Percentiles rank a stretch among this genome's conserved stretches.
These are phyloP conservation scores for Suricata suricatta DNA, from an alignment of 2,113 vertebrate genomes.

Conservation along the genomic window DNA sequence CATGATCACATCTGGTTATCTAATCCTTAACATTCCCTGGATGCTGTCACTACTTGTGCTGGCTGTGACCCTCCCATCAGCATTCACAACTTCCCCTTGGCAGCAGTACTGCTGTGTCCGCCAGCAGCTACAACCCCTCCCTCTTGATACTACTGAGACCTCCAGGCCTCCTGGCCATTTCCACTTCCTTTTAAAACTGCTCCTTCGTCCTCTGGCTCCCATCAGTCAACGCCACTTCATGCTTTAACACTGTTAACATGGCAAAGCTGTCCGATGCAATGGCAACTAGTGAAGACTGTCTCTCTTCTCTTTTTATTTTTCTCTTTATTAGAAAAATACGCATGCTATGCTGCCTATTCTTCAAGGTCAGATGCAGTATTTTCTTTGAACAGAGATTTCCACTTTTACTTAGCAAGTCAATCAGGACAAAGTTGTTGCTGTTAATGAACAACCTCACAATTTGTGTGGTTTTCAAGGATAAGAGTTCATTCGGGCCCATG, in stretches of 20 bases:
- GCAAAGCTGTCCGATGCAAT: not conserved
- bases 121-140: not conserved
- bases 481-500: not conserved
- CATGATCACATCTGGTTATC: not conserved
- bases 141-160: not conserved
- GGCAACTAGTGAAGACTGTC: not conserved
- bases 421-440: not conserved
- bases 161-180: not conserved
- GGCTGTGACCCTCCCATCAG: not conserved
- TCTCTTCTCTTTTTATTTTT: not conserved
- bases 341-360: not conserved
- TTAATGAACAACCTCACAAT: not conserved
- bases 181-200: not conserved
- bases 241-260: not conserved
- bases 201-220: not conserved
- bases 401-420: not conserved
- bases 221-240: not conserved
- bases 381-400: not conserved
- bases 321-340: not conserved
- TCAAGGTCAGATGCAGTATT: not conserved
- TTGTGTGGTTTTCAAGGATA: not conserved
- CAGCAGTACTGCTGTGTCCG: not conserved
- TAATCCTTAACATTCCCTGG: not conserved
- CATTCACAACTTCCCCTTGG: not conserved
- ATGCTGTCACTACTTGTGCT: not conserved